Evolutionary conservation across 2,888 invertebrate species (phyloP).

Genomic region (Tetramorium bicarinatum): DNA sequence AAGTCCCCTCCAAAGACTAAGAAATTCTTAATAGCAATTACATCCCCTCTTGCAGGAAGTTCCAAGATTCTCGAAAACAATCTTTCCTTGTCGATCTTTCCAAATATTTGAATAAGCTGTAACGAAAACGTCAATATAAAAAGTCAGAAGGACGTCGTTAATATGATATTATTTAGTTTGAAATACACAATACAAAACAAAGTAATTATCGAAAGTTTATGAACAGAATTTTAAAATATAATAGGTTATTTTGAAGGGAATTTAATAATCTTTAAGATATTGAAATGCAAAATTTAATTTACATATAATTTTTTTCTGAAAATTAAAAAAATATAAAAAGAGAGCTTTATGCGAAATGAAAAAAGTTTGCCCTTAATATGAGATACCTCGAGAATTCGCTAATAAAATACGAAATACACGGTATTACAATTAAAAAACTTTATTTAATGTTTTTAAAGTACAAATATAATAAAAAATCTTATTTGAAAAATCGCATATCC

Average conservation of each 20-base stretch:
- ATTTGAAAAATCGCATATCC: not conserved
- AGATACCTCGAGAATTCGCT: too few relatives aligned
- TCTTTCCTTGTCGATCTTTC: too few relatives aligned
- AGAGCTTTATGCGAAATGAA: not conserved
- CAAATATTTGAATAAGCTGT: too few relatives aligned
- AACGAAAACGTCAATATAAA: too few relatives aligned
- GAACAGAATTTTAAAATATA: not conserved
- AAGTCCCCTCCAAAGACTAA: too few relatives aligned
- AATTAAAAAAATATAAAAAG: not conserved
- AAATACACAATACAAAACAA: too few relatives aligned
- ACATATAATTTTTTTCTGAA: not conserved
- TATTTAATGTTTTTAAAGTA: not conserved
- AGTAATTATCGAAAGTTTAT: not conserved
- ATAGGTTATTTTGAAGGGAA: not conserved
- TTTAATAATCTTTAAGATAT: not conserved
- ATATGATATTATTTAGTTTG: too few relatives aligned
- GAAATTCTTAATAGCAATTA: too few relatives aligned
- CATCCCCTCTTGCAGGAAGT: too few relatives aligned
- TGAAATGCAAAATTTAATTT: conserved; percentile 1
- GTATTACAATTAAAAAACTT: not conserved
- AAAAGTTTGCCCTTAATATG: too few relatives aligned
- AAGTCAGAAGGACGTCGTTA: too few relatives aligned
- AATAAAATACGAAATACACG: not conserved
- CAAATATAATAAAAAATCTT: not conserved
- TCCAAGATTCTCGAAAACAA: too few relatives aligned